Conservation (phyloP, 2,797 vertebrate species). For the Sebastes minor region DNA sequence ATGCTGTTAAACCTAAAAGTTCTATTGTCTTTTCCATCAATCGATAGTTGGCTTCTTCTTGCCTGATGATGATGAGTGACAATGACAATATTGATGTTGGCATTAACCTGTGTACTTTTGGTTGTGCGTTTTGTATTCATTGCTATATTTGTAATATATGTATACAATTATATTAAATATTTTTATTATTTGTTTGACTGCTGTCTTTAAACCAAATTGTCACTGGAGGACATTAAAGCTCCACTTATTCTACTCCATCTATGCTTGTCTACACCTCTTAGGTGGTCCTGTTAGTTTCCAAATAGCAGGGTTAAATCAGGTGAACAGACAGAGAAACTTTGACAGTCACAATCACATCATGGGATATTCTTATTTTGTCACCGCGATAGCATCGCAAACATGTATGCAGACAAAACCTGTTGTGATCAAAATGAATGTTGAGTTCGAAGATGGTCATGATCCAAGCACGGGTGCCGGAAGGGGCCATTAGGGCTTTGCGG, state of each 20-base stretch:
- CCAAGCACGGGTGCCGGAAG: too few species aligned
- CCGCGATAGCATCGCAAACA: too few species aligned
- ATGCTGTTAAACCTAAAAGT: not conserved
- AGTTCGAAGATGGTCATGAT: too few species aligned
- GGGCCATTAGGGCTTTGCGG: too few species aligned
- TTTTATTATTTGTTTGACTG: not conserved
- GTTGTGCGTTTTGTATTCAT: not conserved
- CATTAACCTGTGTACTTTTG: not conserved
- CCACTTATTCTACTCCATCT: not conserved
- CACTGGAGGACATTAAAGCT: not conserved
- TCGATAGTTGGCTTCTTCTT: not conserved
- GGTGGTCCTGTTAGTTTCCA: too few species aligned
- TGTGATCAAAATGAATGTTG: too few species aligned
- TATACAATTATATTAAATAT: not conserved
- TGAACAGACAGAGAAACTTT: too few species aligned
- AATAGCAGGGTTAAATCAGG: too few species aligned
- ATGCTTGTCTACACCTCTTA: not conserved
- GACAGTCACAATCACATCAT: too few species aligned
- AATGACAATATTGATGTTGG: not conserved
- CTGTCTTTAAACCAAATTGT: not conserved
- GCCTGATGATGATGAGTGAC: not conserved
- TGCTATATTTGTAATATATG: not conserved
- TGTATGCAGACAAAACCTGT: too few species aligned
- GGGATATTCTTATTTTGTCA: too few species aligned
- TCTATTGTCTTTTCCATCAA: not conserved